Conservation (phyloP, 2,113 vertebrate species). For the Lepidiolamprologus cunningtoni region DNA sequence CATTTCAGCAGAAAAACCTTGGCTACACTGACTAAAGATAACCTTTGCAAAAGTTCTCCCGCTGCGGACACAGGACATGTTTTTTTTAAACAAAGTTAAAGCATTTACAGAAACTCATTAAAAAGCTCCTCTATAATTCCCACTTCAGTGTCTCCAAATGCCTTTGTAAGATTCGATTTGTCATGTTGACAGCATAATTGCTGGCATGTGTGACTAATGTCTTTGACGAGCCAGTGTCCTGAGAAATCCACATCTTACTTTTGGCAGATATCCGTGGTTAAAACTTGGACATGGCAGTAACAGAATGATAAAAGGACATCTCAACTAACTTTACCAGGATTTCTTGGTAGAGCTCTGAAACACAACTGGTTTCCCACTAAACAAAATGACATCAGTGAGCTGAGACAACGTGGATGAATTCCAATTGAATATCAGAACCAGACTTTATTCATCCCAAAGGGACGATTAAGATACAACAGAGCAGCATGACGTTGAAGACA, state of each 20-base stretch:
- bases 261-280: background rate
- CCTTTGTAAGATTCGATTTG: background rate
- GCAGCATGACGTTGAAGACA: rapidly evolving
- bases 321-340: background rate
- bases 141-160: background rate
- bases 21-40: background rate
- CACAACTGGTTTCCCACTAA: background rate
- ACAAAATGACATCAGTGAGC: background rate
- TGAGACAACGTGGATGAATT: background rate
- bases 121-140: background rate
- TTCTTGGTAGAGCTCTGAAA: background rate
- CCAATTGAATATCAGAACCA: background rate
- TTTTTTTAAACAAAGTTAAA: background rate
- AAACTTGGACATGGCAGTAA: background rate
- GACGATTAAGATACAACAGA: background rate
- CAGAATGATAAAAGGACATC: background rate
- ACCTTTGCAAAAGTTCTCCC: background rate
- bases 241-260: background rate
- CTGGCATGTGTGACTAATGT: background rate
- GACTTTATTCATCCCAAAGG: background rate
- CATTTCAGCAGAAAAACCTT: background rate
- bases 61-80: rapidly evolving
- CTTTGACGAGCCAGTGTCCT: background rate
- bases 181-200: background rate
- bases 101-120: background rate